Conservation (phyloP, 2,797 vertebrate species). For the Poecilia gillii region DNA sequence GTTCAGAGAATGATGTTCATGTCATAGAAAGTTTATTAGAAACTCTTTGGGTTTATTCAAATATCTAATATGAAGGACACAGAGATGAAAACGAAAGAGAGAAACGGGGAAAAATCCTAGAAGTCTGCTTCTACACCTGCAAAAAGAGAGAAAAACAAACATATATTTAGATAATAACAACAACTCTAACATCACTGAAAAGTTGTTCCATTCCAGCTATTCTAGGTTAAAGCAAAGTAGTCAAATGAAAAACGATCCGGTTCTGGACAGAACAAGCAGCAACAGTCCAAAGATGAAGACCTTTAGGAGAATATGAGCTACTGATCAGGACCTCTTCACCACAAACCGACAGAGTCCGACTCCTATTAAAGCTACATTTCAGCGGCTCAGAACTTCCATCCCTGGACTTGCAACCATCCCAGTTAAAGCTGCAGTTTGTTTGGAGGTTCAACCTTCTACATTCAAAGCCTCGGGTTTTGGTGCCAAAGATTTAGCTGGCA, state of each 20-base stretch:
- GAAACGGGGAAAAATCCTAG: no score
- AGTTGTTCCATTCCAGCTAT: no score
- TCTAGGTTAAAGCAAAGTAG: no score
- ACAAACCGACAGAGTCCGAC: neutral
- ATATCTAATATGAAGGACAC: no score
- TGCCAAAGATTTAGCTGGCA: neutral
- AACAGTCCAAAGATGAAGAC: neutral
- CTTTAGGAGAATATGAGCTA: neutral
- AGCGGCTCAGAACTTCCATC: neutral
- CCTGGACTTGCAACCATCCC: neutral
- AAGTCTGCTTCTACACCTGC: no score
- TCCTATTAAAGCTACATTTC: neutral
- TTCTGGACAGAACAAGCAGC: neutral
- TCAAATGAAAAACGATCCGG: neutral
- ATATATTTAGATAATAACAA: no score
- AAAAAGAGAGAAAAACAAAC: no score
- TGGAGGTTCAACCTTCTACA: constrained; percentile 3
- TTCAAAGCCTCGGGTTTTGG: neutral
- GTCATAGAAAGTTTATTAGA: no score
- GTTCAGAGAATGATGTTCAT: no score
- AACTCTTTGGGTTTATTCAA: no score
- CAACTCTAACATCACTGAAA: no score
- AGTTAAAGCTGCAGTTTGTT: constrained; percentile 2
- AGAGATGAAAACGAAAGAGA: no score
- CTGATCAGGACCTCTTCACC: constrained; percentile 1